Conservation (phyloP, 1,140 invertebrate genomes). For the Cydia splendana region DNA sequence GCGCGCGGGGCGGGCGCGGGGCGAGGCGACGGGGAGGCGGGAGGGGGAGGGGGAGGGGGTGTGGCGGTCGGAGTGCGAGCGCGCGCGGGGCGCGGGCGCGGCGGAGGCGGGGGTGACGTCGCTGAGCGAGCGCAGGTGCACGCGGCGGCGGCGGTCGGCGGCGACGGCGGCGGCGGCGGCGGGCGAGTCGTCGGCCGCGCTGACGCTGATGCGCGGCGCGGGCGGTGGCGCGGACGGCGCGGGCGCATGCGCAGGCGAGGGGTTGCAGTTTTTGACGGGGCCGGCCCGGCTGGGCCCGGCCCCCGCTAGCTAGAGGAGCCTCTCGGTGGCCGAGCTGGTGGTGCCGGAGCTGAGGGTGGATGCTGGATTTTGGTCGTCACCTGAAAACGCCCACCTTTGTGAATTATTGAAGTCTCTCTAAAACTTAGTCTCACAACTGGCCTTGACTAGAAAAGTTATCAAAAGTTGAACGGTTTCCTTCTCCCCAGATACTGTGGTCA, state of each 20-base stretch:
- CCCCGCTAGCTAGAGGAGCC: conserved; percentile 88
- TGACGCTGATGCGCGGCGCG: conserved; percentile 71
- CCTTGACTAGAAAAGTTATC: no score
- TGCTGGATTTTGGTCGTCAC: conserved; percentile 80
- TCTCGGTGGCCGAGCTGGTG: conserved; percentile 87
- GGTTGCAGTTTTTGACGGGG: conserved; percentile 68
- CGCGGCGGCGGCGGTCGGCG: conserved; percentile 59
- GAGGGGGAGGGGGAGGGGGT: conserved; percentile 34
- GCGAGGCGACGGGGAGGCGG: conserved; percentile 38
- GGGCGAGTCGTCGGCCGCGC: conserved; percentile 66
- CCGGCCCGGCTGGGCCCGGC: conserved; percentile 80
- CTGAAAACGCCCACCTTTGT: conserved; percentile 45
- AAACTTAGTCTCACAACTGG: no score
- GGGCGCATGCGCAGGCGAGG: conserved; percentile 39
- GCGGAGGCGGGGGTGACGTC: conserved; percentile 71
- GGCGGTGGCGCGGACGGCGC: conserved; percentile 29
- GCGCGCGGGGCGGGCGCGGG: conserved; percentile 36
- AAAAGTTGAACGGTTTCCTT: conserved; percentile 94
- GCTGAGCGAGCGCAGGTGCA: conserved; percentile 73
- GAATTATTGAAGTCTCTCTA: background rate
- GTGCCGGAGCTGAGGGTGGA: conserved; percentile 87
- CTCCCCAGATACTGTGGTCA: conserved; percentile 94
- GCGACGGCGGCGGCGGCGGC: conserved; percentile 55
- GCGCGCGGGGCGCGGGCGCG: conserved; percentile 48
- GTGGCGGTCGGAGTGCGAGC: conserved; percentile 34